A percentile compares a stretch with the other conserved stretches of the same genome.
These are phyloP conservation scores for Plebejus anna DNA, from an alignment of 2,888 invertebrate genomes.

Conservation along the genomic window DNA sequence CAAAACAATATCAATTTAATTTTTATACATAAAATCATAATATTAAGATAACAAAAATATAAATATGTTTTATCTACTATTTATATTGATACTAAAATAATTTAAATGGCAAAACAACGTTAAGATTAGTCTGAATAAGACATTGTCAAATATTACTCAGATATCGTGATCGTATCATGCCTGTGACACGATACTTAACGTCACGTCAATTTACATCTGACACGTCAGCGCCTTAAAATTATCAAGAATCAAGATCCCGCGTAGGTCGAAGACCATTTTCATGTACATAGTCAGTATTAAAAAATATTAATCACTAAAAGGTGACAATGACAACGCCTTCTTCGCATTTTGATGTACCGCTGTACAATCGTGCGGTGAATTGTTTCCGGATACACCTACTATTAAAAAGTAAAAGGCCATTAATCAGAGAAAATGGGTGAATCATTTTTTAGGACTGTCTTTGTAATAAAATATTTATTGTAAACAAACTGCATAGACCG, in stretches of 20 bases:
- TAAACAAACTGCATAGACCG: too few species aligned
- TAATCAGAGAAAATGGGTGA: not conserved
- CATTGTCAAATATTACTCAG: constrained; percentile 31
- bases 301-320: constrained; percentile 34
- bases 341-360: constrained; percentile 18
- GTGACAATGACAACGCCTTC: constrained; percentile 23
- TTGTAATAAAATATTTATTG: not conserved
- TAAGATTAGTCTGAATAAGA: not conserved
- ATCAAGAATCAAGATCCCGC: constrained; percentile 42
- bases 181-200: constrained; percentile 35
- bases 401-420: not conserved
- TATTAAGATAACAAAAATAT: not conserved
- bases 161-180: constrained; percentile 36
- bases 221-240: constrained; percentile 44
- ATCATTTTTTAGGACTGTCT: not conserved
- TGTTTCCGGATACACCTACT: not conserved
- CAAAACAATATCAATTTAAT: not conserved
- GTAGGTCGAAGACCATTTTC: constrained; percentile 36
- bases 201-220: constrained; percentile 38
- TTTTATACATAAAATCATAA: not conserved
- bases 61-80: too few species aligned
- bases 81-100: too few species aligned
- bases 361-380: constrained; percentile 18
- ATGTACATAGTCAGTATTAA: constrained; percentile 29
- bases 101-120: too few species aligned